Evolutionary conservation across 2,797 vertebrate species (phyloP), one percentile per base, ranked within the genome.

Genomic region (Poeciliopsis paucimaculata): DNA sequence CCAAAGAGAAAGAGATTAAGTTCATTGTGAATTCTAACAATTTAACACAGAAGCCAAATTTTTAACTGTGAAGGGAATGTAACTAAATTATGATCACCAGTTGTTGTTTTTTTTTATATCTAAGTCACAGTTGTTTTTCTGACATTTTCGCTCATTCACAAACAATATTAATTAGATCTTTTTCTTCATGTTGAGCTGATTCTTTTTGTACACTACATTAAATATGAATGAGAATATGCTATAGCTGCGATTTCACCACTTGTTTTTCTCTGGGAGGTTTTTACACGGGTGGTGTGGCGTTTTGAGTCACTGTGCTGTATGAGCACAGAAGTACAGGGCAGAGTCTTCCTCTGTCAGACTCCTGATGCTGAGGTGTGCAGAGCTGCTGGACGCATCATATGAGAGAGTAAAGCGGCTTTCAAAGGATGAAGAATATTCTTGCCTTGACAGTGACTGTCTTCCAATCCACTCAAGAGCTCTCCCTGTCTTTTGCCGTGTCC

Each of bases 261-360:
- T 16, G 26, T 46, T 28, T 26, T n/a, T n/a, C 5, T 71, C 68
- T 45, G 13, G 13, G 26, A 71, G 41, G 41, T 45, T 71, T 71
- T 71, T 28, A 28, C 5, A 45, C 39, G 3, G 41, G 26, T 9
- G 6, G 2, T 45, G 41, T 45, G 41, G 26, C 7, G 26, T 45
- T 71, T n/a, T 46, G 41, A 45, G 68, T 46, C 68, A 45, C 68
- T 71, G 68, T 71, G 68, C 41, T 45, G 68, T 71, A 45, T 71
- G 41, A 28, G 68, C 68, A 45, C 68, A 71, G 68, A 71, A 71
- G 68, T 71, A 71, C 15, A 45, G 2, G 39, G 68, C 68, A 71
- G 68, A 45, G 45, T 71, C 68, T 16, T 15, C 41, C 68, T 71
- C 26, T 71, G 39, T 71, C 41, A 71, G 26, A 71, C 41, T 16